Percentiles rank a stretch among this genome's conserved stretches.
Evolutionary conservation across 2,888 invertebrate species (phyloP).

Genomic region (Drosophila anomelani): DNA sequence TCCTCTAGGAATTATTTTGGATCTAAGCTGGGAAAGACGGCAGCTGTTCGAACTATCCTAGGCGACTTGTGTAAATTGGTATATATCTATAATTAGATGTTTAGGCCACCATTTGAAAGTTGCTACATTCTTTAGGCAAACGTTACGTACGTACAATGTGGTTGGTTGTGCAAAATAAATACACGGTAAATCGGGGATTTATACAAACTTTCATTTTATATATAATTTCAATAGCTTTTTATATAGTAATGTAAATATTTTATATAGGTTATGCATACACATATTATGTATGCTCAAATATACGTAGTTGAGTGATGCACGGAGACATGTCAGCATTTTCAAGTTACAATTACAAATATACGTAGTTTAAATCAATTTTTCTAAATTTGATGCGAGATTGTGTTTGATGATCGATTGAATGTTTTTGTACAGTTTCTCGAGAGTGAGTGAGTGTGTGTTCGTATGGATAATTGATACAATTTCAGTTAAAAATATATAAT

Average conservation of each 20-base stretch:
- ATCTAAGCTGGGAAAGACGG: conserved; percentile 34
- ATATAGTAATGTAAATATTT: conserved; percentile 50
- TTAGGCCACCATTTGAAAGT: conserved; percentile 49
- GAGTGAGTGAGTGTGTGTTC: conserved; percentile 28
- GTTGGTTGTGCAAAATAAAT: conserved; percentile 36
- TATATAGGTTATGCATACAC: conserved; percentile 53
- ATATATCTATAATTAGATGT: conserved; percentile 29
- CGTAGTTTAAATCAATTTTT: conserved; percentile 62
- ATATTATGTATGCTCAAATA: conserved; percentile 40
- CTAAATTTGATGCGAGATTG: conserved; percentile 58
- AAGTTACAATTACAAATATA: conserved; percentile 44
- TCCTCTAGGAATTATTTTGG: conserved; percentile 19
- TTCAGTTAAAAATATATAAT: conserved; percentile 36
- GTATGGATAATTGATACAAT: conserved; percentile 45
- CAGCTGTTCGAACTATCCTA: conserved; percentile 29
- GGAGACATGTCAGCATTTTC: conserved; percentile 70
- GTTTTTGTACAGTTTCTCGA: conserved; percentile 66
- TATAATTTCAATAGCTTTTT: conserved; percentile 37
- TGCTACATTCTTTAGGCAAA: conserved; percentile 36
- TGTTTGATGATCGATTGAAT: conserved; percentile 35
- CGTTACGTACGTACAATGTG: conserved; percentile 33
- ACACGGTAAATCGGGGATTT: conserved; percentile 30
- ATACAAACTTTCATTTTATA: conserved; percentile 45
- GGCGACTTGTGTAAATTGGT: conserved; percentile 27
- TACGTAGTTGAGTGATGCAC: conserved; percentile 74